Evolutionary conservation across 2,113 vertebrate species (phyloP).

Genomic region (Erpornis zantholeuca): DNA sequence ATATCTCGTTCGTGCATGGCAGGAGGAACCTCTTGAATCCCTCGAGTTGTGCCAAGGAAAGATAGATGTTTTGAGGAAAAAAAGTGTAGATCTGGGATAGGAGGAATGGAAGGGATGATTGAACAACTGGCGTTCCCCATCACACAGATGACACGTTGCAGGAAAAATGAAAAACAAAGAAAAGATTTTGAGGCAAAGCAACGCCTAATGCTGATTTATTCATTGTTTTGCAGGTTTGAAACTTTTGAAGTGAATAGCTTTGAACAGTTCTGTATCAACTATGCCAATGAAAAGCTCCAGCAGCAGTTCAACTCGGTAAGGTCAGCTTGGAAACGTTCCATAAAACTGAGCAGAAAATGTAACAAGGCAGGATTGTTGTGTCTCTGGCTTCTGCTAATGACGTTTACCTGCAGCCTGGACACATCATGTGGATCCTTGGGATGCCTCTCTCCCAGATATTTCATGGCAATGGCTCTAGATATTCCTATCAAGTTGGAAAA

Average conservation of each 20-base stretch:
- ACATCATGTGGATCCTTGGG: fast-evolving
- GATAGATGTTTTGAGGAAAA: not conserved
- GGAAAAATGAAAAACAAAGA: too few species aligned
- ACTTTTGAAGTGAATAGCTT: slow-evolving; percentile 97
- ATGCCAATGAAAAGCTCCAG: slow-evolving; percentile 96
- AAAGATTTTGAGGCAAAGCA: not conserved
- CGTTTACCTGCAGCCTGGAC: not conserved
- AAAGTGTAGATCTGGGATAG: not conserved
- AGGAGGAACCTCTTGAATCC: not conserved
- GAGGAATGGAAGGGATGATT: fast-evolving
- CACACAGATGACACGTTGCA: fast-evolving
- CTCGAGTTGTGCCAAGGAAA: not conserved
- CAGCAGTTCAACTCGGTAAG: slow-evolving; percentile 97
- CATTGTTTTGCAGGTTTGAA: slow-evolving; percentile 84
- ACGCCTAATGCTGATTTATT: not conserved
- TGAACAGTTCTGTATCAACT: slow-evolving; percentile 99
- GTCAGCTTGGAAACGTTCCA: not conserved
- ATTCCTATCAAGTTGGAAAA: not conserved
- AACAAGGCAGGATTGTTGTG: not conserved
- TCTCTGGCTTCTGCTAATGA: not conserved
- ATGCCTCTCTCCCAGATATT: not conserved
- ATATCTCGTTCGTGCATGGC: not conserved
- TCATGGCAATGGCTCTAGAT: not conserved
- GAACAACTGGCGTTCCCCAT: not conserved
- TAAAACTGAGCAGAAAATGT: not conserved